These are phyloP conservation scores for Leptinotarsa defecta DNA, from an alignment of 1,140 invertebrate species.

Conservation along the genomic window DNA sequence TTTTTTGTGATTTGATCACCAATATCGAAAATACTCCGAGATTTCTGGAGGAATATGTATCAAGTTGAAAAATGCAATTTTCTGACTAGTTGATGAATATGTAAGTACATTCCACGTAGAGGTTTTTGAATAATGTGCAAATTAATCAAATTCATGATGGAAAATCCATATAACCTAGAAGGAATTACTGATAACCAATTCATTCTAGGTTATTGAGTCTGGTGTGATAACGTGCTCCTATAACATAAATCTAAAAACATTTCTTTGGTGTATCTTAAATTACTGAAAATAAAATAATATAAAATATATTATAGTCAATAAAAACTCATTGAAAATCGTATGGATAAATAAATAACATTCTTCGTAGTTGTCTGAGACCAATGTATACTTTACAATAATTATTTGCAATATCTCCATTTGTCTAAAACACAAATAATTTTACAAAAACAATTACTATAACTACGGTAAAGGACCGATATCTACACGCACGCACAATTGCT, in stretches of 20 bases:
- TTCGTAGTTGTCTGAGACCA: constrained; percentile 49
- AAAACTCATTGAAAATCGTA: constrained; percentile 47
- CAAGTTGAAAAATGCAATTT: constrained; percentile 36
- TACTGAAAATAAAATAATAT: constrained; percentile 51
- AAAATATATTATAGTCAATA: constrained; percentile 47
- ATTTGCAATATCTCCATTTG: constrained; percentile 30
- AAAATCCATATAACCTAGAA: constrained; percentile 28
- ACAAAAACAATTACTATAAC: constrained; percentile 27
- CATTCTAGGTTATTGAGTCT: constrained; percentile 37
- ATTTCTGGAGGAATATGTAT: constrained; percentile 7
- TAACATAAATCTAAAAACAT: constrained; percentile 49
- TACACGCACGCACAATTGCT: constrained; percentile 30
- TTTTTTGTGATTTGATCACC: not conserved
- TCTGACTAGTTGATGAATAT: constrained; percentile 51
- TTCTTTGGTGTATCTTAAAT: constrained; percentile 55
- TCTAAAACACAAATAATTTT: constrained; percentile 32
- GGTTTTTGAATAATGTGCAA: constrained; percentile 27
- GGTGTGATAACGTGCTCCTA: constrained; percentile 51
- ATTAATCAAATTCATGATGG: constrained; percentile 34
- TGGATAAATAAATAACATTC: constrained; percentile 47
- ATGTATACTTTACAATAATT: constrained; percentile 43
- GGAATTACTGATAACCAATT: constrained; percentile 18
- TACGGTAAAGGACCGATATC: constrained; percentile 21
- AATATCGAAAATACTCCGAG: not conserved
- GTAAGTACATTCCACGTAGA: constrained; percentile 18